Evolutionary conservation across 2,113 vertebrate genomes (phyloP), one percentile per base, ranked within the genome.

Genomic region (Crypturellus undulatus): DNA sequence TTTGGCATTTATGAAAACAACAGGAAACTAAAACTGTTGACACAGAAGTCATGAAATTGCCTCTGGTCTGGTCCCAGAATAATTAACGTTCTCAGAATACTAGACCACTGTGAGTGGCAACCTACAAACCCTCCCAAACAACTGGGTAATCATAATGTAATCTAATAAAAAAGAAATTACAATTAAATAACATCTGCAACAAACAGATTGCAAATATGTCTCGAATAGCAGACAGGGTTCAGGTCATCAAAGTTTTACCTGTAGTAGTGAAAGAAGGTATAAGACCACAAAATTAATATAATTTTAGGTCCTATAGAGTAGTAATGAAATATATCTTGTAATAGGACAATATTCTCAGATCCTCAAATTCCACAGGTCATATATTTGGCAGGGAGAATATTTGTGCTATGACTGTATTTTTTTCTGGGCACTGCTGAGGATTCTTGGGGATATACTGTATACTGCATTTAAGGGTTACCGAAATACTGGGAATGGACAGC

Each of bases 311-410:
- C 49, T n/a, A 4, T 9, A 51, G 25, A n/a, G 10, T 36, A 24
- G 9, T 65, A 32, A 9, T 18, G 21, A 28, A 38, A 60, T 22
- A 19, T 6, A 5, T 83, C 82, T 73, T 83, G 59, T n/a, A 15
- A n/a, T 25, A 45, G 56, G 49, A 12, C 0, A 3, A 5, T 49
- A 24, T 67, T 60, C 20, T 42, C 10, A 49, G 28, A 1, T 49
- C 6, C 45, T 42, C 16, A 43, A 0, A 45, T 42, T 52, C 24
- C 54, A 8, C 0, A 6, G 9, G 6, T 56, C 47, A 21, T 20
- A 25, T 34, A 5, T 32, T 65, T 24, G 3, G 15, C 54, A 56
- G 54, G 54, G 54, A 30, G 14, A 56, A 15, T 14, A 32, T 67
- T 34, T 89, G 9, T 76, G 22, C 18, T 43, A 40, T 9, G 71